phyloP scores from a whole-genome alignment of 1,140 invertebrate genomes.

The Nasonia longicornis region DNA sequence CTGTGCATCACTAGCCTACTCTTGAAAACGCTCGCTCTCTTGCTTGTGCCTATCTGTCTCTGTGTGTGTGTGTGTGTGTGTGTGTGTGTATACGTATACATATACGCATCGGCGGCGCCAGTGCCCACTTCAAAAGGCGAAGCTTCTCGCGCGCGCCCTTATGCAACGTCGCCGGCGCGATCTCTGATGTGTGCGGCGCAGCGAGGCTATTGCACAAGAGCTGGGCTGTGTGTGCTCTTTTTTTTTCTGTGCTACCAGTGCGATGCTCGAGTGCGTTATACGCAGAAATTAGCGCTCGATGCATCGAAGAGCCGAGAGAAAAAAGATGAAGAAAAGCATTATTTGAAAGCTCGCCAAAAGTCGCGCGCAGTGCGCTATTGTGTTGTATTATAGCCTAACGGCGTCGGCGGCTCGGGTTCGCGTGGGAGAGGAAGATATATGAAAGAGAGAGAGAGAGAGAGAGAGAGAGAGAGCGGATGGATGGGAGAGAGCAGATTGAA shows the following conservation, averaged over 20 bases:
- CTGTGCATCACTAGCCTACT: background rate
- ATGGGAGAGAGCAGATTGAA: constrained; percentile 26
- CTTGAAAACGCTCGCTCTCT: constrained; percentile 16
- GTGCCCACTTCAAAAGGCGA: constrained; percentile 16
- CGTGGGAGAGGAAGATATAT: constrained; percentile 15
- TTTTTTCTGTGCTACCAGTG: background rate
- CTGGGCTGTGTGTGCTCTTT: background rate
- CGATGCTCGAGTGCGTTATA: too few relatives aligned
- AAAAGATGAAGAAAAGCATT: background rate
- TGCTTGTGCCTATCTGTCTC: background rate
- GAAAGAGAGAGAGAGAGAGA: background rate
- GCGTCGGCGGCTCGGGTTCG: background rate
- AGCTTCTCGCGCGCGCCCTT: background rate
- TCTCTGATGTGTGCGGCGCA: background rate
- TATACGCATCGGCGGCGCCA: background rate
- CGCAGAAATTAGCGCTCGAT: too few relatives aligned
- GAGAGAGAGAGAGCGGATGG: background rate
- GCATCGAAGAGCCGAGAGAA: background rate
- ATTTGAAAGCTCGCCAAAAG: background rate
- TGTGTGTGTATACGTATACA: background rate
- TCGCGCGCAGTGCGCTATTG: background rate
- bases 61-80: background rate
- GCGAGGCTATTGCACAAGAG: background rate
- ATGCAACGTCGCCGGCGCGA: background rate
- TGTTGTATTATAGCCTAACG: background rate